Evolutionary conservation across 2,113 vertebrate species (phyloP).

Genomic region (Neolamprologus hecqui): DNA sequence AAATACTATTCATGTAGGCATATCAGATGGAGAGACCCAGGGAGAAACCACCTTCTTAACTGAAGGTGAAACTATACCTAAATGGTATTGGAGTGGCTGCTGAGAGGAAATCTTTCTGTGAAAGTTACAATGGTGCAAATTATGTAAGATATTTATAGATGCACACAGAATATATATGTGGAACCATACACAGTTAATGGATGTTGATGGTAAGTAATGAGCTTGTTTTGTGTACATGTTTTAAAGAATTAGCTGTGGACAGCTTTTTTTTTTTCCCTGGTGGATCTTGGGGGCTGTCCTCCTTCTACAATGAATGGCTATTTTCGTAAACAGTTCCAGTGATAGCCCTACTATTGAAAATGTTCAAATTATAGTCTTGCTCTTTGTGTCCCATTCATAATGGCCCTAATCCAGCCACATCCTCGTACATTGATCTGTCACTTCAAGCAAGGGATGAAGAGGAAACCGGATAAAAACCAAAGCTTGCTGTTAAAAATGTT

Average conservation of each 20-base stretch:
- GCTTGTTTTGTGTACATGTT: conserved; percentile 3
- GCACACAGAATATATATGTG: conserved; percentile 1
- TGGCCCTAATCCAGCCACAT: conserved; percentile 40
- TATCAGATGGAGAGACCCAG: conserved; percentile 26
- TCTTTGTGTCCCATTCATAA: conserved; percentile 39
- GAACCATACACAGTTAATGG: neutral
- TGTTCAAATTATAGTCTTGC: conserved; percentile 53
- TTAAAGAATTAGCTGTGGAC: neutral
- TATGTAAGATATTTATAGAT: neutral
- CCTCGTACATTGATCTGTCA: conserved; percentile 20
- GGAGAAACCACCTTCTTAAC: neutral
- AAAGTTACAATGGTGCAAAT: neutral
- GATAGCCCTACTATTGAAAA: conserved; percentile 46
- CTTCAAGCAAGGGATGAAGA: neutral
- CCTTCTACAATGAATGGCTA: conserved; percentile 36
- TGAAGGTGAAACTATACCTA: conserved; percentile 16
- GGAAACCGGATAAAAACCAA: neutral
- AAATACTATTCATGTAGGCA: conserved; percentile 37
- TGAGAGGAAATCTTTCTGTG: neutral
- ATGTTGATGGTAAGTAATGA: neutral
- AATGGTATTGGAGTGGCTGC: neutral
- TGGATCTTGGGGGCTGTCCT: neutral
- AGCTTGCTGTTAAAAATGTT: neutral
- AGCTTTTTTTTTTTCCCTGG: accelerated
- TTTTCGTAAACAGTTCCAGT: conserved; percentile 51